A percentile compares a stretch with the other conserved stretches of the same genome.
phyloP scores from a whole-genome alignment of 2,797 vertebrate genomes.

The Trachops cirrhosus region DNA sequence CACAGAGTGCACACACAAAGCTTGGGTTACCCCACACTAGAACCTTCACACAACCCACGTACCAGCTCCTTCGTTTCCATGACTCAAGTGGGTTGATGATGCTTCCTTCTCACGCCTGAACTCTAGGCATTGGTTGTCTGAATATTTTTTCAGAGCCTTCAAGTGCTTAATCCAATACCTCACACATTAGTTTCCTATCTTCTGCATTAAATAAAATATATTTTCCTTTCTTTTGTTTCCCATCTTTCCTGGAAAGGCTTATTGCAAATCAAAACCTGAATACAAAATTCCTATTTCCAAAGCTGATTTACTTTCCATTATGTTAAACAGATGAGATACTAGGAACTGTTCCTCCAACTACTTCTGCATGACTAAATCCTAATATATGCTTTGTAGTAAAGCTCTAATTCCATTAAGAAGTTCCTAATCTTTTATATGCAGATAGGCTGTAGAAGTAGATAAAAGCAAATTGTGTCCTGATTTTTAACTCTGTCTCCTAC shows the following conservation, averaged over 20 bases:
- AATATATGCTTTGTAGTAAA: background rate
- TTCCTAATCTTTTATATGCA: background rate
- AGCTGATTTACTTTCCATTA: background rate
- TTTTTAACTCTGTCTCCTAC: background rate
- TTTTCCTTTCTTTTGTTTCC: background rate
- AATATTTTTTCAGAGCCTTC: background rate
- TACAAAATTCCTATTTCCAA: constrained; percentile 25
- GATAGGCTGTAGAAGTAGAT: background rate
- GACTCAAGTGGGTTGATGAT: background rate
- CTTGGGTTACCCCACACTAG: background rate
- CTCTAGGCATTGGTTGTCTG: background rate
- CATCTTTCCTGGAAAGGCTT: background rate
- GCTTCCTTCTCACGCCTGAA: background rate
- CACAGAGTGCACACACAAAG: background rate
- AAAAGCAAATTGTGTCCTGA: background rate
- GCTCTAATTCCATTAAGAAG: background rate
- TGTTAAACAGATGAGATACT: background rate
- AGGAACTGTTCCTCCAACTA: background rate
- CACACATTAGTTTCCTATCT: background rate
- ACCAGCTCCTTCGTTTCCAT: background rate
- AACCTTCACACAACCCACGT: background rate
- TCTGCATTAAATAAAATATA: background rate
- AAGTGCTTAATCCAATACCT: background rate
- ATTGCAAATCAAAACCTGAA: background rate
- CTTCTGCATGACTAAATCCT: background rate